Base-by-base conservation (phyloP, 2,888 invertebrate species). In the Lottia scabra region DNA sequence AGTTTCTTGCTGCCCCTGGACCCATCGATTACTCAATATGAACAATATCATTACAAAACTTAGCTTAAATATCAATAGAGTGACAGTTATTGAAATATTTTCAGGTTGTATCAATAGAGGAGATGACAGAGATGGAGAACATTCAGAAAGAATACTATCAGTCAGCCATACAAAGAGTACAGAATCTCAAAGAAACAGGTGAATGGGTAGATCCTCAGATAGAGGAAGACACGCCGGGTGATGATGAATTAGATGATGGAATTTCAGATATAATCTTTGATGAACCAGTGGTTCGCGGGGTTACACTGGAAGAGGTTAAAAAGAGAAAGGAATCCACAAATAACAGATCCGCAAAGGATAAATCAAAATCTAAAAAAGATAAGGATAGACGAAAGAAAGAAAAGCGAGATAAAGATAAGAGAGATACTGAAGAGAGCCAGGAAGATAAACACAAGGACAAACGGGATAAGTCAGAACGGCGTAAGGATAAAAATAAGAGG, bases 141-240 rank as follows among this genome's bases (percentile, higher is more conserved):
- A 27, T 62, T 27, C 56, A 68, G 68, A 30, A 65, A 65, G 43
- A 65, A 43, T 46, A 70, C 38, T 65, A 15, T 46, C 23, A 65
- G 12, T 46, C 13, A 6, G 70, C 70, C n/a, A 64, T 19, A 8
- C 63, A 48, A 46, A 65, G 70, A 65, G 38, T 70, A n/a, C 23
- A 70, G 30, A 44, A 65, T 16, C 27, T 70, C 8, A 70, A 70
- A 48, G 64, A 45, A 5, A 48, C 19, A n/a, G 48, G 65, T 19
- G 65, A 70, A 65, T 70, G 70, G 70, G n/a, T 48, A 16, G 64
- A 64, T 23, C 70, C 70, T 12, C 64, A 46, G 10, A 26, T 27
- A 13, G 30, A 70, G 19, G 30, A 44, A 2, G 65, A 64, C 8
- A 13, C 48, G 0, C 38, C 62, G 15, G 27, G 19, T 10, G 68